These are phyloP conservation scores for Tetragnatha montana DNA, from an alignment of 2,888 invertebrate genomes.

Conservation along the genomic window DNA sequence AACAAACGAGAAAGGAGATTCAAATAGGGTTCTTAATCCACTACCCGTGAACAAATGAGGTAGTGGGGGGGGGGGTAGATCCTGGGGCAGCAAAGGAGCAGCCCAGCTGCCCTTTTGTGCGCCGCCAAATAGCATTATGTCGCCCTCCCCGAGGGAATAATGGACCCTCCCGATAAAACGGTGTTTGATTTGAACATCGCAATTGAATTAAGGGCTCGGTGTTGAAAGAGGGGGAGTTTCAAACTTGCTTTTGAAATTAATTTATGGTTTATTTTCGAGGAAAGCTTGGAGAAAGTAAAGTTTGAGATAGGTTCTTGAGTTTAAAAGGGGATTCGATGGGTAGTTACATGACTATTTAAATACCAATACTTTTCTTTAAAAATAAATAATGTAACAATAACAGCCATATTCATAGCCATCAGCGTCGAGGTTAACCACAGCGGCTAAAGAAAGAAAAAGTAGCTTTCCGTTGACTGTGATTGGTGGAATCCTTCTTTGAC, in stretches of 20 bases:
- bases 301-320: too few species aligned
- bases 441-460: too few species aligned
- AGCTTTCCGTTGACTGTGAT: too few species aligned
- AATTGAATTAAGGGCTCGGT: neutral
- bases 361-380: too few species aligned
- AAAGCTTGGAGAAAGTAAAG: too few species aligned
- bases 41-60: slow-evolving; percentile 36
- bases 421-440: too few species aligned
- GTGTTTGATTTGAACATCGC: neutral
- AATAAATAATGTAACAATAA: too few species aligned
- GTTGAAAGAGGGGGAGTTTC: neutral
- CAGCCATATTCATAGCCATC: too few species aligned
- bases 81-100: slow-evolving; percentile 19
- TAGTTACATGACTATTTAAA: too few species aligned
- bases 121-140: slow-evolving; percentile 27
- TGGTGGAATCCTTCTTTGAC: too few species aligned
- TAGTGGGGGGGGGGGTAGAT: slow-evolving; percentile 7
- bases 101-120: slow-evolving; percentile 40
- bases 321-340: too few species aligned
- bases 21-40: slow-evolving; percentile 51
- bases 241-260: neutral
- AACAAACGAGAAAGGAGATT: slow-evolving; percentile 30
- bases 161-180: neutral
- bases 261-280: too few species aligned
- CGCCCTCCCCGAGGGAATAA: neutral